These are phyloP conservation scores for Fissipunctia ypsillon DNA, from an alignment of 2,888 invertebrate species.

Conservation along the genomic window DNA sequence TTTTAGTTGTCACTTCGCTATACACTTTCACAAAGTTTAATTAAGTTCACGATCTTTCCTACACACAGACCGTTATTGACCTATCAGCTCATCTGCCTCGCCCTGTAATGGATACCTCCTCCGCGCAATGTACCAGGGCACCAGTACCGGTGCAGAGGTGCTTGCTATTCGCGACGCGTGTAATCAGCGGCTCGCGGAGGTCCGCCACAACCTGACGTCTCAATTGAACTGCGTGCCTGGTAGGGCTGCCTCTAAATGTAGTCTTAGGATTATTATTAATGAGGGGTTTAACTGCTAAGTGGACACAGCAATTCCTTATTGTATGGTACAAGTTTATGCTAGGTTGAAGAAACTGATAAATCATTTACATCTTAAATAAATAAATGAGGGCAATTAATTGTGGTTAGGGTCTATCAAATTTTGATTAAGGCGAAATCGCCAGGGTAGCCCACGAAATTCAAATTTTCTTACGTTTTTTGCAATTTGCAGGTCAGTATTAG, in stretches of 20 bases:
- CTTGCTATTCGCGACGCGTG: conserved; percentile 59
- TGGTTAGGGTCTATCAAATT: not conserved
- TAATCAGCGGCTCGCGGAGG: conserved; percentile 63
- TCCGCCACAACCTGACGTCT: conserved; percentile 65
- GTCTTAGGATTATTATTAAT: not conserved
- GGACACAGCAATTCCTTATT: not conserved
- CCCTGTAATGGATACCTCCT: conserved; percentile 7
- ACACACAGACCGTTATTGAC: conserved; percentile 27
- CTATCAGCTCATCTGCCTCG: conserved; percentile 15
- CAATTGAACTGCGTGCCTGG: conserved; percentile 65
- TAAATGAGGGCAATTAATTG: not conserved
- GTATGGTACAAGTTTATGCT: not conserved
- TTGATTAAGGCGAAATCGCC: too few relatives aligned
- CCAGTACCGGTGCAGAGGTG: conserved; percentile 35
- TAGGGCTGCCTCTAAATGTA: conserved; percentile 29
- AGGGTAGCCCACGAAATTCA: too few relatives aligned
- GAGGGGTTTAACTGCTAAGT: not conserved
- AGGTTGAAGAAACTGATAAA: not conserved
- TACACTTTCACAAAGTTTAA: conserved; percentile 14
- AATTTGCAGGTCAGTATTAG: too few relatives aligned
- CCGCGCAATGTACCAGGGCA: conserved; percentile 26
- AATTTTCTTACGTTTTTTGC: too few relatives aligned
- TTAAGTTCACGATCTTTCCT: conserved; percentile 9
- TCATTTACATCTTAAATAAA: not conserved
- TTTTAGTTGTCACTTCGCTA: not conserved